Base-by-base conservation (phyloP, 2,113 vertebrate species). In the Tichodroma muraria region DNA sequence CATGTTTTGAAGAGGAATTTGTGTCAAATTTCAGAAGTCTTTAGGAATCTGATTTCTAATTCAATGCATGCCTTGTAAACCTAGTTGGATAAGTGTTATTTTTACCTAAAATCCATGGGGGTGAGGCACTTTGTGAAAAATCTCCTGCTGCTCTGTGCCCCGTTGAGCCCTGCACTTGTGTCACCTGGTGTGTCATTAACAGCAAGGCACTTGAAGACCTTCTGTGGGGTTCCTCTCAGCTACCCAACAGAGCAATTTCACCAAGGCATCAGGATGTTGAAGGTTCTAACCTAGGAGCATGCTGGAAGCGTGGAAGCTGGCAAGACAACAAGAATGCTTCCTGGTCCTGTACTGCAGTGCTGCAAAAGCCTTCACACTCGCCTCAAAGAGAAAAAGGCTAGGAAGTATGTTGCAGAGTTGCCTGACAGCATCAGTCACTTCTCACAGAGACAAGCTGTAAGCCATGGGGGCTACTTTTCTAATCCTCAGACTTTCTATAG, bases 171-270 rank as follows among this genome's bases (percentile, higher is more conserved):
- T 77, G 24, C 6, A 23, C 15, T 21, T 28, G 16, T 42, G 38
- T 31, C 12, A 23, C 30, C 28, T 20, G 5, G 10, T 56, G 30
- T 30, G 31, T 20, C 2, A 2, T 38, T 53, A 20, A 30, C 25
- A 84, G n/a, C 4, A 3, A 56, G 31, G 44, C 0, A 0, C 35
- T 27, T 15, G 23, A 28, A 80, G 15, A 52, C 11, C 22, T 79
- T 40, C 9, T 0, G 0, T 30, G 44, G 18, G 10, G 6, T 15
- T 56, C 8, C 4, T 8, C 31, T 89, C 68, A 60, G 50, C 40
- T 65, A 38, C 16, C 27, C 30, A 50, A 37, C 18, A 3, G 5
- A 77, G 13, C 25, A 56, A 14, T 37, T 79, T 64, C 69, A 44
- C n/a, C 27, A 54, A n/a, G 18, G 30, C 10, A 40, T 20, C 37